These are phyloP conservation scores for Leucoraja erinaceus DNA, from an alignment of 2,113 vertebrate genomes.

Conservation along the genomic window DNA sequence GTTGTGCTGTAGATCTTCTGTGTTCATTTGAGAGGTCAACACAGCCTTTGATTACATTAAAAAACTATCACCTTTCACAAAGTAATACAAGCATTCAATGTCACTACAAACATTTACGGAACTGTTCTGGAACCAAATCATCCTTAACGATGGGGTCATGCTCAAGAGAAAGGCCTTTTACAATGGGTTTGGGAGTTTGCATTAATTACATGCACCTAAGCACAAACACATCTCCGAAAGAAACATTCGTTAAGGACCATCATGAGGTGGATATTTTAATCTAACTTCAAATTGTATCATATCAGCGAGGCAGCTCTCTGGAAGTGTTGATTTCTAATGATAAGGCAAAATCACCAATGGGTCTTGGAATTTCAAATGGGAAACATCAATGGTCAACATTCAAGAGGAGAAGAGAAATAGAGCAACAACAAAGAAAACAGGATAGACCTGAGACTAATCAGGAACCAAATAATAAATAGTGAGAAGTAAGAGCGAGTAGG, in stretches of 20 bases:
- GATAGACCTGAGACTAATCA: not conserved
- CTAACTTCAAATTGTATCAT: not conserved
- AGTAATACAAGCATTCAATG: not conserved
- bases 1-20: not conserved
- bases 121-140: no score
- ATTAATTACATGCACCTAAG: no score
- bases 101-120: no score
- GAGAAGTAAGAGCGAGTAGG: not conserved
- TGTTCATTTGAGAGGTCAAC: not conserved
- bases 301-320: not conserved
- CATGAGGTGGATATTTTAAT: not conserved
- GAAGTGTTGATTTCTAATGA: not conserved
- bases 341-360: not conserved
- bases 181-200: no score
- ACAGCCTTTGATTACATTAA: not conserved
- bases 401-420: not conserved
- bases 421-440: not conserved
- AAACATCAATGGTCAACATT: not conserved
- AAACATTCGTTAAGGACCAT: not conserved
- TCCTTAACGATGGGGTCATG: no score
- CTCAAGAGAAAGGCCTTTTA: no score
- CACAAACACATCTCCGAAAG: not conserved
- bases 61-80: not conserved
- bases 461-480: not conserved
- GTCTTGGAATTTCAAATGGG: not conserved